Base-by-base conservation (phyloP, 2,888 invertebrate species). In the Drosophila algonquin region DNA sequence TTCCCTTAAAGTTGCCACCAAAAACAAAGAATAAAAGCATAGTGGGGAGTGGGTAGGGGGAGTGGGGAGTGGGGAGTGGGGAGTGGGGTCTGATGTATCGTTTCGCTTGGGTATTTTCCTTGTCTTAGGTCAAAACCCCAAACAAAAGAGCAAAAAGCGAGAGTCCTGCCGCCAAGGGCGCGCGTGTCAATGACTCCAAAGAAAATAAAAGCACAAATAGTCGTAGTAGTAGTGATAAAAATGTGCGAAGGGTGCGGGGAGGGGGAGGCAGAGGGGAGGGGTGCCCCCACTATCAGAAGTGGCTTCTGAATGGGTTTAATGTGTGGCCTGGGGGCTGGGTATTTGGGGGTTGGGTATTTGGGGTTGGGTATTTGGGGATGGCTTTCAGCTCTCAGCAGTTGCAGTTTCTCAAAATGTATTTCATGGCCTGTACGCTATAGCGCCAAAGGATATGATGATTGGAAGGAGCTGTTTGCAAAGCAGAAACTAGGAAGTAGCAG, bases 131-230 rank as follows among this genome's bases (percentile, higher is more conserved):
- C 54, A 54, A 27, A 48, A 60, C 24, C 56, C 12, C 44, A n/a
- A 40, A n/a, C 35, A 59, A 27, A 21, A 46, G 47, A 30, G n/a
- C 40, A 3, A 55, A 44, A 59, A n/a, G 40, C 40, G n/a, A 40
- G 6, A 14, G 40, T 40, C 14, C 40, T 40, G 40, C 2, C 40
- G 40, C 40, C 14, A 18, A 35, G 32, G 52, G 27, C 16, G 10
- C 18, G 50, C 71, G 27, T 67, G 72, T 67, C 67, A 71, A 51
- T 67, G 67, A 51, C 72, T 67, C 45, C 35, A 24, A 32, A 27
- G 59, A 45, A 67, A 67, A 71, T 71, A 67, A 57, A 45, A 70
- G 51, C 51, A 51, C 27, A 24, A 50, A 67, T 67, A 40, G 40
- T 40, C 14, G 40, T 40, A 6, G 40, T 12, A 32, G 32, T 32